Evolutionary conservation across 2,113 vertebrate genomes (phyloP), one percentile per base, ranked within the genome.

Genomic region (Dendropsophus ebraccatus): DNA sequence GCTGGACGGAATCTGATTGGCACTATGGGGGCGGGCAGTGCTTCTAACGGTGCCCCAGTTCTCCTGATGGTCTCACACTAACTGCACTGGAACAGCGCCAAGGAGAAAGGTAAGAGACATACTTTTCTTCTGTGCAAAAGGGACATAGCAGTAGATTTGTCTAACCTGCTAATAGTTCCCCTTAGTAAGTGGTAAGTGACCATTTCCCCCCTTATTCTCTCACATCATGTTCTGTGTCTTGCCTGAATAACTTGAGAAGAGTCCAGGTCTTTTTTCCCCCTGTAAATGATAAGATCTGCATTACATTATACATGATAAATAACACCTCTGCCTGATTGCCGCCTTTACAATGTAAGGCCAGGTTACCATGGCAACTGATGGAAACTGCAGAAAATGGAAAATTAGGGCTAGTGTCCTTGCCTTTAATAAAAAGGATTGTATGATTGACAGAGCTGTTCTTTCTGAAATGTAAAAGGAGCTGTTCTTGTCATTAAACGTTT

Each of bases 301-400:
- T 56, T 73, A 58, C 23, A 58, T 72, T 17, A 83, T 58, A 17
- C 3, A 17, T 41, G 50, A 41, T 37, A 83, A 83, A 49, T 47
- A 83, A 69, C 81, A 56, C 49, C 81, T 17, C 49, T 56, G 28
- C 45, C 28, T 54, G 67, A 82, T 52, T n/a, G 23, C 49, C 19
- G 67, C 19, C 49, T 37, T 73, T 73, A 56, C 19, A 56, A 67
- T 37, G 12, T 83, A 83, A 35, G 65, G 67, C 28, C 11, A 73
- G 25, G 81, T 83, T 56, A 21, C 81, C 37, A 73, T 72, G 81
- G 35, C 81, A 83, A 83, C 81, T 54, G 50, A 32, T 52, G 25
- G 50, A 82, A 82, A 67, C 81, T 0, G 65, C 67, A 83, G 65
- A 83, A 52, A 19, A 25, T 23, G 23, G 41, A 70, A 54, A 47